These are phyloP conservation scores for Panagrolaimus sp. DNA, from an alignment of 1,140 invertebrate species.

Conservation along the genomic window DNA sequence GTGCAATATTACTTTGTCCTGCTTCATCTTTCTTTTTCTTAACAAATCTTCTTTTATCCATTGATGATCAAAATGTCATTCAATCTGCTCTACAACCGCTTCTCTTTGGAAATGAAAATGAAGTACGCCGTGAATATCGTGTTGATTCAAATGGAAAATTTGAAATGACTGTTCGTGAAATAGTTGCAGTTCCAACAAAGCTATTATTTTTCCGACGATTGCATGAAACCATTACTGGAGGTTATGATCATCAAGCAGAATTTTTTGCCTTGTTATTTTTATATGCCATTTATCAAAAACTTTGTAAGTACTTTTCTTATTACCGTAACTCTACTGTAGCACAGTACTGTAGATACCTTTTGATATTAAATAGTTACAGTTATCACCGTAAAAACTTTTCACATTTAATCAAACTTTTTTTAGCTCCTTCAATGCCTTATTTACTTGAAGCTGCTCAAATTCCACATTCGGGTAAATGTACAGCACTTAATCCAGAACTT, in stretches of 20 bases:
- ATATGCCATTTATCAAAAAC: slow-evolving; percentile 49
- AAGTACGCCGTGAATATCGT: slow-evolving; percentile 45
- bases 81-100: slow-evolving; percentile 47
- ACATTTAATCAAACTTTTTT: slow-evolving; percentile 71
- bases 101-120: slow-evolving; percentile 53
- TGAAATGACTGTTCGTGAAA: slow-evolving; percentile 20
- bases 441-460: slow-evolving; percentile 73
- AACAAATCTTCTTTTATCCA: slow-evolving; percentile 49
- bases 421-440: slow-evolving; percentile 74
- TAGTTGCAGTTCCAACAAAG: slow-evolving; percentile 14
- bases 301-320: slow-evolving; percentile 17
- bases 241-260: slow-evolving; percentile 13
- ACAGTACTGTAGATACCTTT: too few species aligned
- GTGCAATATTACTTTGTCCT: slow-evolving; percentile 27
- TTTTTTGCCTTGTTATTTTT: slow-evolving; percentile 60
- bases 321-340: too few species aligned
- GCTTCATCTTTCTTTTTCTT: slow-evolving; percentile 49
- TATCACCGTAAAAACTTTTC: slow-evolving; percentile 36
- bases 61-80: slow-evolving; percentile 44
- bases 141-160: slow-evolving; percentile 24
- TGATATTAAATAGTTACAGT: background rate
- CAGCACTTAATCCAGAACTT: slow-evolving; percentile 56
- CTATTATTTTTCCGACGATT: slow-evolving; percentile 26
- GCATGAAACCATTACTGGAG: slow-evolving; percentile 10
- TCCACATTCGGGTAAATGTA: slow-evolving; percentile 64